phyloP scores from a whole-genome alignment of 2,888 invertebrate species.

The Trichogramma evanescens region DNA sequence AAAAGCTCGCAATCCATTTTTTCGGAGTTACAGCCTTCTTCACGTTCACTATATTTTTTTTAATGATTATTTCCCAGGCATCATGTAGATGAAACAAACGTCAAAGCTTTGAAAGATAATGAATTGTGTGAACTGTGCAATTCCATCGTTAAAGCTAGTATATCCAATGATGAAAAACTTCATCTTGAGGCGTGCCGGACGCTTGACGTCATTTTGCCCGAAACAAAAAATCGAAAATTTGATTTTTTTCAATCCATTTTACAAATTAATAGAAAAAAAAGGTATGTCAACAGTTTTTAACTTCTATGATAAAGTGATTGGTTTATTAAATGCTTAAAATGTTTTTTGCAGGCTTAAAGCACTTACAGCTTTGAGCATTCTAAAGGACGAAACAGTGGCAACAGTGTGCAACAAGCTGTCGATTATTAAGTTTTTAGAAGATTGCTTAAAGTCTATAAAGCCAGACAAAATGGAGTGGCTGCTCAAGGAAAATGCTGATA shows the following conservation, averaged over 20 bases:
- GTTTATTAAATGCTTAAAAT: not conserved
- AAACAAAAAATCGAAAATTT: constrained; percentile 28
- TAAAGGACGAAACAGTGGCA: constrained; percentile 31
- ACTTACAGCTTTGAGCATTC: constrained; percentile 33
- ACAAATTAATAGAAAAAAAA: constrained; percentile 32
- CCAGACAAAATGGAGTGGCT: constrained; percentile 36
- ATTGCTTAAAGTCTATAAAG: constrained; percentile 33
- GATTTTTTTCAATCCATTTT: constrained; percentile 36
- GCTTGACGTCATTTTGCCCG: constrained; percentile 31
- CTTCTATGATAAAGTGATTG: not conserved
- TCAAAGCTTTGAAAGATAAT: constrained; percentile 28
- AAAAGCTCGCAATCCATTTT: no score
- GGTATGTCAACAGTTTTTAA: constrained; percentile 25
- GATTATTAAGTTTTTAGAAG: constrained; percentile 33
- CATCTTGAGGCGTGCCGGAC: constrained; percentile 33
- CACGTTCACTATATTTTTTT: not conserved
- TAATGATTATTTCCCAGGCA: constrained; percentile 6
- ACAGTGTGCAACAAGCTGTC: constrained; percentile 27
- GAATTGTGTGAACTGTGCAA: constrained; percentile 36
- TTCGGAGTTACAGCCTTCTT: no score
- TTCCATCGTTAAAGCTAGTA: constrained; percentile 30
- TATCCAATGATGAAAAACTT: constrained; percentile 26
- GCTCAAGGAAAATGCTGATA: constrained; percentile 31
- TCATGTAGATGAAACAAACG: constrained; percentile 10
- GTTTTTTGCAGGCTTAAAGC: constrained; percentile 35